Conservation (phyloP, 1,140 invertebrate genomes). For the Holcopasites calliopsidis region DNA sequence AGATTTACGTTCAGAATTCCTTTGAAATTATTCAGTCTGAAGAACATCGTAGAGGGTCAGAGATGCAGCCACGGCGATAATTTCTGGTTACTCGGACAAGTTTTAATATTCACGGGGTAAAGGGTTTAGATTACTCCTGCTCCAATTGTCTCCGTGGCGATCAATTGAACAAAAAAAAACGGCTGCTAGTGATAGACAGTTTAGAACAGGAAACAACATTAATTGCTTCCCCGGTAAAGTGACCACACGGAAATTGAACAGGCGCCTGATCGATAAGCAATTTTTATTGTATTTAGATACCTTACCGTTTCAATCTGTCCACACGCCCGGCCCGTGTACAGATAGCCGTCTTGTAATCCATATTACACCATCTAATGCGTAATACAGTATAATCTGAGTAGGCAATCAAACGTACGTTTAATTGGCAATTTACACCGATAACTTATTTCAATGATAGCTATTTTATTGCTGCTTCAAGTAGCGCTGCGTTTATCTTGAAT, state of each 20-base stretch:
- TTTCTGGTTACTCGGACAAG: no score
- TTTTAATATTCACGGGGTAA: slow-evolving; percentile 9
- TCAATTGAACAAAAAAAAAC: slow-evolving; percentile 46
- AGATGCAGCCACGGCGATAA: no score
- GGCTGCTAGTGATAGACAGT: slow-evolving; percentile 32
- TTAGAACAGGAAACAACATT: slow-evolving; percentile 40
- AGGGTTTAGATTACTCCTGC: slow-evolving; percentile 6
- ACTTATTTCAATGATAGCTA: no score
- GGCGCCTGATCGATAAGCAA: slow-evolving; percentile 37
- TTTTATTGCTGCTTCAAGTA: not conserved
- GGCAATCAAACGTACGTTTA: not conserved
- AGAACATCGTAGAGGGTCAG: no score
- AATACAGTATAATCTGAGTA: no score
- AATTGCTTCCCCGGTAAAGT: slow-evolving; percentile 33
- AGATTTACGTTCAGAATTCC: no score
- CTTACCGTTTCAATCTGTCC: slow-evolving; percentile 12
- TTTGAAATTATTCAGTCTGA: no score
- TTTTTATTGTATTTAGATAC: slow-evolving; percentile 26
- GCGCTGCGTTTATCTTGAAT: not conserved
- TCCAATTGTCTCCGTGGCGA: slow-evolving; percentile 28
- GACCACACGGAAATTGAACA: slow-evolving; percentile 35
- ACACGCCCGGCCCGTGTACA: not conserved
- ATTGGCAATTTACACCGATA: not conserved
- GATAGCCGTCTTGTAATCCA: not conserved
- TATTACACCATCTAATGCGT: not conserved